phyloP scores from a whole-genome alignment of 2,888 invertebrate species.

The Agrotis clavis region DNA sequence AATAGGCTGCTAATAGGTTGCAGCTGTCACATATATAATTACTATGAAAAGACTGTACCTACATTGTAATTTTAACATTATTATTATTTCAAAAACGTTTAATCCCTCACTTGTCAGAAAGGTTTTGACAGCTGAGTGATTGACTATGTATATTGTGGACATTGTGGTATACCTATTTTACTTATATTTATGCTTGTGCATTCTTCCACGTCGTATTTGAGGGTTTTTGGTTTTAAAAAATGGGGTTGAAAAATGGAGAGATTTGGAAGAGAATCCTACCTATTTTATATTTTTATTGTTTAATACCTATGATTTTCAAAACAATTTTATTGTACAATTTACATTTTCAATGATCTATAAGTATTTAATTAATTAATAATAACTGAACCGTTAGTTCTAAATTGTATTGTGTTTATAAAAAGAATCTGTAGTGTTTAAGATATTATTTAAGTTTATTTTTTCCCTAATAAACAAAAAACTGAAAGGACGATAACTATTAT shows the following conservation, averaged over 20 bases:
- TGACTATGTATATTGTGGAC: conserved; percentile 12
- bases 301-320: conserved; percentile 1
- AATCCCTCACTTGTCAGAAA: conserved; percentile 62
- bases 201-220: not conserved
- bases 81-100: conserved; percentile 9
- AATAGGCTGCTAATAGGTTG: too few relatives aligned
- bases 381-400: not conserved
- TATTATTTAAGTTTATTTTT: conserved; percentile 58
- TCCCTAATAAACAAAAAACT: conserved; percentile 22
- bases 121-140: conserved; percentile 63
- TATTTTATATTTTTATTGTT: too few relatives aligned
- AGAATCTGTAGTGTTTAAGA: conserved; percentile 60
- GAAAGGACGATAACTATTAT: not conserved
- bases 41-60: too few relatives aligned
- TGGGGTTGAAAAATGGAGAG: conserved; percentile 6
- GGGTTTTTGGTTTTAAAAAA: conserved; percentile 20
- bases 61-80: not conserved
- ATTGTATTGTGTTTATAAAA: conserved; percentile 31
- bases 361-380: not conserved
- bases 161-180: conserved; percentile 14
- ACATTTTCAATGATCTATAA: not conserved
- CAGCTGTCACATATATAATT: too few relatives aligned
- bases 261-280: not conserved
- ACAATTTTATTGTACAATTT: not conserved
- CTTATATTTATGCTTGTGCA: not conserved